Base-by-base conservation (phyloP, 2,113 vertebrate species). In the Erinaceus europaeus region DNA sequence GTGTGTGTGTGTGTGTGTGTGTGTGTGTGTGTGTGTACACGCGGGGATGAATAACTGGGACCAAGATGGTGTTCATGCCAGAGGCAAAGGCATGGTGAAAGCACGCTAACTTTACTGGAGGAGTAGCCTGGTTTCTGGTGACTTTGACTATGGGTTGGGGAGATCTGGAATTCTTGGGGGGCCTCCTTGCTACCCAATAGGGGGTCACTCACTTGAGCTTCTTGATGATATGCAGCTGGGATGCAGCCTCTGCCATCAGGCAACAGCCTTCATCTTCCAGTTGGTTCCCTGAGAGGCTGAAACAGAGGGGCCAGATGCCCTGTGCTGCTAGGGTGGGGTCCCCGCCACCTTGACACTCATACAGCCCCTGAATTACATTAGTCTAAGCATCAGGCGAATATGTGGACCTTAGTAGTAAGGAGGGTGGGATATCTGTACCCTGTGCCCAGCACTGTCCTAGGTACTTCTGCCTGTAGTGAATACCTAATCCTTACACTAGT, bases 251-350 rank as follows among this genome's bases (percentile, higher is more conserved):
- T 38, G 93, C 82, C 78, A 98, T 73, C 12, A 18, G 79, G 1
- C 7, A 84, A 48, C 97, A 97, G 77, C 97, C 97, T 91, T 95
- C 92, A 4, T 98, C 95, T 85, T 96, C 95, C 71, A 98, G 93
- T 3, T 68, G 81, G 96, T 97, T 98, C 61, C 92, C 97, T 96
- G 97, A 98, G 75, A 98, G 97, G 93, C 97, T 98, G 94, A 95
- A 69, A 73, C 1, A 90, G 40, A 80, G 38, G 36, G 23, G 65
- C 27, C 61, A 0, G 3, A 53, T 80, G 65, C 2, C 5, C 64
- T 50, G 9, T 1, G 20, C 46, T 68, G 75, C 9, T 1, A 1
- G 67, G 23, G 46, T 4, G 15, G 68, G 50, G 40, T 21, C 23
- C n/a, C 61, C 17, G 20, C 11, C 3, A 6, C 21, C 73, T 9